Percentiles rank a stretch among this genome's conserved stretches.
phyloP scores from a whole-genome alignment of 2,113 vertebrate species.

The Vulpes ferrilata region DNA sequence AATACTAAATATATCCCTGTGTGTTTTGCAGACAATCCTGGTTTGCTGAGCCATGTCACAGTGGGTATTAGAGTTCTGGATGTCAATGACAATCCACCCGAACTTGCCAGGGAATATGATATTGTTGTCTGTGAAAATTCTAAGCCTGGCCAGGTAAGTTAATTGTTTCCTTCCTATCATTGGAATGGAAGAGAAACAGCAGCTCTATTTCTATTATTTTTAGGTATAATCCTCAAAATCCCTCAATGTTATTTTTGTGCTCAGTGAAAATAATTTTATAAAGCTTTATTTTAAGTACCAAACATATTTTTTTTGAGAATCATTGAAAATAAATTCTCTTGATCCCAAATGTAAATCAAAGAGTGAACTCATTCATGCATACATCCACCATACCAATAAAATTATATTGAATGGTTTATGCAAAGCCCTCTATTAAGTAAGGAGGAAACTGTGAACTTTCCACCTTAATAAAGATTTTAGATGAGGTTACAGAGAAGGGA shows the following conservation, averaged over 20 bases:
- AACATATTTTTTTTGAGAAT: neutral
- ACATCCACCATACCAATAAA: neutral
- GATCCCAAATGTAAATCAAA: slow-evolving; percentile 32
- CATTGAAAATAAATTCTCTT: neutral
- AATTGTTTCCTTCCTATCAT: slow-evolving; percentile 50
- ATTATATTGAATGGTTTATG: neutral
- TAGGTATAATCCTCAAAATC: neutral
- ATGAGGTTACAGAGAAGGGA: accelerated
- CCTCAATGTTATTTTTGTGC: slow-evolving; percentile 1
- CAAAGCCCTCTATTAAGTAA: neutral
- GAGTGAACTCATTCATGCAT: neutral
- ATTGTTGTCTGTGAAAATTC: slow-evolving; percentile 96
- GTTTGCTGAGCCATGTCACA: slow-evolving; percentile 92
- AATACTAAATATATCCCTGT: slow-evolving; percentile 66
- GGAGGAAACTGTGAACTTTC: neutral
- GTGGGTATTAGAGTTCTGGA: slow-evolving; percentile 96
- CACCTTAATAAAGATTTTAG: neutral
- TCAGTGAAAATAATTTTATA: slow-evolving; percentile 47
- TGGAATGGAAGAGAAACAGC: slow-evolving; percentile 54
- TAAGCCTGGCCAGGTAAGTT: slow-evolving; percentile 94
- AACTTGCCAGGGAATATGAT: slow-evolving; percentile 93
- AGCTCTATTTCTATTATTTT: slow-evolving; percentile 67
- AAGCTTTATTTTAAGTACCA: slow-evolving; percentile 49
- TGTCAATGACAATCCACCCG: slow-evolving; percentile 96
- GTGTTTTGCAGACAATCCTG: slow-evolving; percentile 93